phyloP scores from a whole-genome alignment of 2,113 vertebrate species.

The Tauraco erythrolophus region DNA sequence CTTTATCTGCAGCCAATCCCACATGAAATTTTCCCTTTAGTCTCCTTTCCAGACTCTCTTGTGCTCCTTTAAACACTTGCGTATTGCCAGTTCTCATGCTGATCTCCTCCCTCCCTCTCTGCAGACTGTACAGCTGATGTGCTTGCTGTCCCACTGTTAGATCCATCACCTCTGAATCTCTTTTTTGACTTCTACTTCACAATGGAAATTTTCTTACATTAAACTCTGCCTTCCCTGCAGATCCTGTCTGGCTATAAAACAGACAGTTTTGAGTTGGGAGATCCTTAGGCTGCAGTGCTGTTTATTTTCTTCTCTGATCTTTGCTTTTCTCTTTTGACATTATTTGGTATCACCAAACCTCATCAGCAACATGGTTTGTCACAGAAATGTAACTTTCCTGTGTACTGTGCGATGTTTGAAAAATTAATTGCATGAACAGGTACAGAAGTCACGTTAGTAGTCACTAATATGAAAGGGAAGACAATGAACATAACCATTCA shows the following conservation, averaged over 20 bases:
- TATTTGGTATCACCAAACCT: background rate
- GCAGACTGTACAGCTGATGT: background rate
- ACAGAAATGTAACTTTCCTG: background rate
- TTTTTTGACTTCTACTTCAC: background rate
- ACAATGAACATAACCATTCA: background rate
- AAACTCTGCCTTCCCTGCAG: background rate
- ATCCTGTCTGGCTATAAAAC: background rate
- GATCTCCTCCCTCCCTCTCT: background rate
- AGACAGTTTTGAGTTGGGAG: accelerated
- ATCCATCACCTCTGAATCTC: background rate
- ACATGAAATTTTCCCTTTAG: background rate
- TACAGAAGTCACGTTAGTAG: background rate
- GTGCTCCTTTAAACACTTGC: background rate
- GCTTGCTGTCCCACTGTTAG: background rate
- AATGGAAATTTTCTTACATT: background rate
- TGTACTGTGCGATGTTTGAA: background rate
- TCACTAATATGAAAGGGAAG: background rate
- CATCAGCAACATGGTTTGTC: background rate
- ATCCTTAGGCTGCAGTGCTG: background rate
- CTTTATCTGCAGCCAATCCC: background rate
- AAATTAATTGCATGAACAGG: background rate
- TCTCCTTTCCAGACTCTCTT: background rate
- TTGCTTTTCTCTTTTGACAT: background rate
- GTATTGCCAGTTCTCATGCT: background rate
- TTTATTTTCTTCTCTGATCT: background rate